Conservation (phyloP, 1,140 invertebrate species). For the Phortica variegata region DNA sequence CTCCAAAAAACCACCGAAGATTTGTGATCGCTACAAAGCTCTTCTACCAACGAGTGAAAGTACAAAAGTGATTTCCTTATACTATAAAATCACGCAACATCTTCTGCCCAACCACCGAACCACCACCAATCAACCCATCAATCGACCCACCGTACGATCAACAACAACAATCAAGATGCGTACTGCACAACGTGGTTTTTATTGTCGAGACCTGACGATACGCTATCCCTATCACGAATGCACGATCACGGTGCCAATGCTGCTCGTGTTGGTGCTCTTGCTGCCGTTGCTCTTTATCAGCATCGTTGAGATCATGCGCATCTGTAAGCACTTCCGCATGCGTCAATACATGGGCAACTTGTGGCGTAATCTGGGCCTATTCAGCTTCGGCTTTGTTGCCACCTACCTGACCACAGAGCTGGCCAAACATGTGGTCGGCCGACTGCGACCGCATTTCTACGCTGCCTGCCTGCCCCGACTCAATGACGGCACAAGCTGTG, state of each 20-base stretch:
- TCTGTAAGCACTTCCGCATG: slow-evolving; percentile 40
- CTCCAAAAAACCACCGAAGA: no score
- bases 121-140: background rate
- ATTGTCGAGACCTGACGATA: slow-evolving; percentile 41
- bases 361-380: slow-evolving; percentile 37
- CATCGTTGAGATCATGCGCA: slow-evolving; percentile 48
- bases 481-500: slow-evolving; percentile 60
- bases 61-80: background rate
- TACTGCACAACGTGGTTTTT: slow-evolving; percentile 47
- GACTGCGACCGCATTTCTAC: slow-evolving; percentile 45
- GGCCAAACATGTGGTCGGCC: slow-evolving; percentile 44
- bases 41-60: background rate
- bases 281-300: slow-evolving; percentile 46
- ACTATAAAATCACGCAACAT: background rate
- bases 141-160: background rate
- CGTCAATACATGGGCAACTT: slow-evolving; percentile 39
- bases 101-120: background rate
- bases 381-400: slow-evolving; percentile 52
- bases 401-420: slow-evolving; percentile 48
- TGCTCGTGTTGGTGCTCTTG: slow-evolving; percentile 43
- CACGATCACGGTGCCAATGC: slow-evolving; percentile 51
- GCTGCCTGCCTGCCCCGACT: slow-evolving; percentile 67
- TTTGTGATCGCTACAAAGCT: no score
- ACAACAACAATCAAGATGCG: slow-evolving; percentile 24
- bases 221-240: slow-evolving; percentile 47